Conservation (phyloP, 2,797 vertebrate species). For the Tragopan temminckii region DNA sequence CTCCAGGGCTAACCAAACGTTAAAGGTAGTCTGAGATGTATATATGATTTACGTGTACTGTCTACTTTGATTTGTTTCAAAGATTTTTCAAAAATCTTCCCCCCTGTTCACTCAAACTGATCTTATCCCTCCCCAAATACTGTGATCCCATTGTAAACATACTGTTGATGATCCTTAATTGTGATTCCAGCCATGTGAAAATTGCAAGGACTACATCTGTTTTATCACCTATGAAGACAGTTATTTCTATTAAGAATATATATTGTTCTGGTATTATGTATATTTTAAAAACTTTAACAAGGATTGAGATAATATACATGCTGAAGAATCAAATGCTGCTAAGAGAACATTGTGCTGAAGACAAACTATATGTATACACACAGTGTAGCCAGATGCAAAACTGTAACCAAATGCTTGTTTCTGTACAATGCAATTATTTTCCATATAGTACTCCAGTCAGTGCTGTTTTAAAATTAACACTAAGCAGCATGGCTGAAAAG, state of each 20-base stretch:
- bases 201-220: background rate
- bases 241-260: background rate
- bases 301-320: no score
- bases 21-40: background rate
- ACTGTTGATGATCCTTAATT: background rate
- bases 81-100: background rate
- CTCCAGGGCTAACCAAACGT: background rate
- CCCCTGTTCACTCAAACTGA: background rate
- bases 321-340: background rate
- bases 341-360: rapidly evolving
- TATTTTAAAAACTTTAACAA: background rate
- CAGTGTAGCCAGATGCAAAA: background rate
- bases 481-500: background rate
- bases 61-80: background rate
- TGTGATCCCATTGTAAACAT: background rate
- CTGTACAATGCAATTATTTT: background rate
- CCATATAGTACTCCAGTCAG: rapidly evolving
- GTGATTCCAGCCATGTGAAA: background rate
- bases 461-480: background rate
- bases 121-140: background rate
- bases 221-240: background rate
- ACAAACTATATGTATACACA: background rate
- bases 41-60: background rate
- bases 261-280: background rate
- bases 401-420: background rate